Percentiles rank a stretch among this genome's conserved stretches.
These are phyloP conservation scores for Chionomys nivalis DNA, from an alignment of 2,113 vertebrate species.

Conservation along the genomic window DNA sequence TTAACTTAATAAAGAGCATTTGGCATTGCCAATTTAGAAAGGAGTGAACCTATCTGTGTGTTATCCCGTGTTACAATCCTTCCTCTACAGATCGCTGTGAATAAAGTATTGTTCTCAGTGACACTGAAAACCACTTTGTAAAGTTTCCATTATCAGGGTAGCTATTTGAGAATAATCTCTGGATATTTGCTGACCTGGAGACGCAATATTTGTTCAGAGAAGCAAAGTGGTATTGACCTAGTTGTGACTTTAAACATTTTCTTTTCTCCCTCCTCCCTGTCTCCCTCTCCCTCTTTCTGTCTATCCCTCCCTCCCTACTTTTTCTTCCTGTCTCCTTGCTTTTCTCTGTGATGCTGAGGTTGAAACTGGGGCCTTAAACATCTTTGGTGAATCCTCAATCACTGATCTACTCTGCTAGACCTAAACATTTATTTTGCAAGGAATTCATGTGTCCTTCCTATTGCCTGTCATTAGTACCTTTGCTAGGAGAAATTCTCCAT, in stretches of 20 bases:
- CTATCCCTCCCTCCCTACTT: too few relatives aligned
- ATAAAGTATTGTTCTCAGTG: conserved; percentile 61
- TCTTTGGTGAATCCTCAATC: background rate
- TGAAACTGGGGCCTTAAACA: background rate
- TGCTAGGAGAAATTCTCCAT: background rate
- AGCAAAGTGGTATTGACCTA: background rate
- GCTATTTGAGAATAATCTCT: conserved; percentile 60
- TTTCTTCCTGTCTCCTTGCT: background rate
- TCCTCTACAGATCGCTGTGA: conserved; percentile 57
- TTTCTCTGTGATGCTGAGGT: background rate
- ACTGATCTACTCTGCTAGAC: background rate
- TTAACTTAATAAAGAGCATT: conserved; percentile 63
- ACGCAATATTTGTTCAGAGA: conserved; percentile 60
- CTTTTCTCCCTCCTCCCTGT: too few relatives aligned
- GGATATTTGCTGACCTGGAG: conserved; percentile 52
- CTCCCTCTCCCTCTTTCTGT: too few relatives aligned
- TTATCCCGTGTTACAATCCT: background rate
- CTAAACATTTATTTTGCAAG: background rate
- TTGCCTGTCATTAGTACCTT: too few relatives aligned
- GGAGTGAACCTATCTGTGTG: background rate
- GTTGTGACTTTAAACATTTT: background rate
- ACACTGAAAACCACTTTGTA: conserved; percentile 46
- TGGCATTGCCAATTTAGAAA: conserved; percentile 46
- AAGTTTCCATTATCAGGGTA: conserved; percentile 50
- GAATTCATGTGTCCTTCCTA: background rate